phyloP scores from a whole-genome alignment of 2,113 vertebrate species.

The Gobius niger region DNA sequence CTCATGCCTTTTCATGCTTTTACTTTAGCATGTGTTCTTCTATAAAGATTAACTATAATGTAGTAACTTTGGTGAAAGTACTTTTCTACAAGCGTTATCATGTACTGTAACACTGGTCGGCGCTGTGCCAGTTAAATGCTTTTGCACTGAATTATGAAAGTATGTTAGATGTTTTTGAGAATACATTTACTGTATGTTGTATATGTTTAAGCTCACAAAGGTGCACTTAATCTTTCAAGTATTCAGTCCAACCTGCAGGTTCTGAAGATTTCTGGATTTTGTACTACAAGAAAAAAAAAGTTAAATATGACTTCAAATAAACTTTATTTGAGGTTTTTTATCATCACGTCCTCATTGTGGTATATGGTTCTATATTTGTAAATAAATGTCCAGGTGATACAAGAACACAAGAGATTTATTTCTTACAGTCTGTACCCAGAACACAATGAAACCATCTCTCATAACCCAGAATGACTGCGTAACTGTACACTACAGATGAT shows the following conservation, averaged over 20 bases:
- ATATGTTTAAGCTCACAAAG: neutral
- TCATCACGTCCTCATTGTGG: slow-evolving; percentile 3
- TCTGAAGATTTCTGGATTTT: slow-evolving; percentile 37
- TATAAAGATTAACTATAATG: slow-evolving; percentile 16
- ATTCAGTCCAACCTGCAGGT: neutral
- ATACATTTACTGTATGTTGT: neutral
- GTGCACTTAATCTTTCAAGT: slow-evolving; percentile 2
- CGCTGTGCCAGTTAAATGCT: slow-evolving; percentile 46
- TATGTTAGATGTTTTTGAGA: slow-evolving; percentile 33
- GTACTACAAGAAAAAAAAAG: slow-evolving; percentile 51
- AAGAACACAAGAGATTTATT: neutral
- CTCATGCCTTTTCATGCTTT: slow-evolving; percentile 19
- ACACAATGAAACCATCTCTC: no score
- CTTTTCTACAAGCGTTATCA: slow-evolving; percentile 24
- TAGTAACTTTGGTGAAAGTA: slow-evolving; percentile 20
- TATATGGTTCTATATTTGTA: slow-evolving; percentile 5
- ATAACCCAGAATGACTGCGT: no score
- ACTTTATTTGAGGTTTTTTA: slow-evolving; percentile 2
- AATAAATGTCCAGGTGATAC: neutral
- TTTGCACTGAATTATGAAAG: slow-evolving; percentile 64
- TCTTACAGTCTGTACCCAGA: neutral
- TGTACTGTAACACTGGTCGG: slow-evolving; percentile 45
- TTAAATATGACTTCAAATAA: slow-evolving; percentile 35
- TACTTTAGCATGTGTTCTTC: slow-evolving; percentile 23
- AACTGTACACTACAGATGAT: no score